Percentiles rank a stretch among this genome's conserved stretches.
Conservation (phyloP, 2,797 vertebrate species). For the Channa striata region DNA sequence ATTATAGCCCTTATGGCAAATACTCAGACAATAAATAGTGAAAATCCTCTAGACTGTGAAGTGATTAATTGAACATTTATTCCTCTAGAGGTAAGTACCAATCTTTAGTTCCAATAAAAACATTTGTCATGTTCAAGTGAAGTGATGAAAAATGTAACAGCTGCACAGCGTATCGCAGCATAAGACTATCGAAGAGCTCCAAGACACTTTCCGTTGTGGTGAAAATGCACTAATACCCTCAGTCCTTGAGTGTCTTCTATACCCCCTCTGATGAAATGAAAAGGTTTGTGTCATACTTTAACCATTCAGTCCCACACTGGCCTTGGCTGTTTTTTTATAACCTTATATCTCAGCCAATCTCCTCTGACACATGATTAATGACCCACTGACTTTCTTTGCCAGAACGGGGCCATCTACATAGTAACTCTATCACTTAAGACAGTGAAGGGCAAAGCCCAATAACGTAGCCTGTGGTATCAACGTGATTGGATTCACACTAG, state of each 20-base stretch:
- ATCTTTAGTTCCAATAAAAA: constrained; percentile 13
- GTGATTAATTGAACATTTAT: constrained; percentile 65
- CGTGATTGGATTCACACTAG: constrained; percentile 7
- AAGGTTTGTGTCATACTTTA: constrained; percentile 35
- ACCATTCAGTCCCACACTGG: constrained; percentile 30
- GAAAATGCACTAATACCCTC: neutral
- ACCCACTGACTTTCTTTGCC: constrained; percentile 56
- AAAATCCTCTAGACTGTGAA: constrained; percentile 63
- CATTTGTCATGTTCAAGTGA: constrained; percentile 29
- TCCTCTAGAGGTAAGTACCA: constrained; percentile 47
- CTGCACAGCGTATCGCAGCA: constrained; percentile 9
- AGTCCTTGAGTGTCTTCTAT: neutral
- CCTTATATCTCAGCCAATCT: constrained; percentile 59
- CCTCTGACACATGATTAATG: constrained; percentile 70
- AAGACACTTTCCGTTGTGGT: constrained; percentile 15
- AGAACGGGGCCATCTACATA: constrained; percentile 63
- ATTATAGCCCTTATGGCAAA: constrained; percentile 35
- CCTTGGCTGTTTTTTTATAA: constrained; percentile 57
- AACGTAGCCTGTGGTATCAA: constrained; percentile 16
- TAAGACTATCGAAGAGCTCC: constrained; percentile 26
- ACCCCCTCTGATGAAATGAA: constrained; percentile 32
- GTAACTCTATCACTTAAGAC: constrained; percentile 64
- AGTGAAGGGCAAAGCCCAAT: constrained; percentile 63
- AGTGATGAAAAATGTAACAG: constrained; percentile 20
- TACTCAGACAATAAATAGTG: constrained; percentile 45